A percentile compares a stretch with the other conserved stretches of the same genome.
Evolutionary conservation across 2,113 vertebrate genomes (phyloP).

Genomic region (Labeo rohita): DNA sequence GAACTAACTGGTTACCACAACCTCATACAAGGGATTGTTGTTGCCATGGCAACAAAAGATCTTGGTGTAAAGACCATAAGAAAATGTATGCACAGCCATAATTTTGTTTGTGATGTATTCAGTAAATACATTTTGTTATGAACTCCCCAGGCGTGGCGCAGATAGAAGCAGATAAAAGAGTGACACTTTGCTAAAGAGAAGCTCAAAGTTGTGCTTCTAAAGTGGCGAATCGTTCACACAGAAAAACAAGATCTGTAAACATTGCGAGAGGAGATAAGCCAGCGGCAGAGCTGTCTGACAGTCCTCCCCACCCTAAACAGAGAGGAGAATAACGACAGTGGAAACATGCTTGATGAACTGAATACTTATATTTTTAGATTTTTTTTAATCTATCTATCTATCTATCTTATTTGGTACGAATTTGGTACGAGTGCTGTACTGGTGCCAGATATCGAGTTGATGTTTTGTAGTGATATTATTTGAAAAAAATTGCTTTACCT

Average conservation of each 20-base stretch:
- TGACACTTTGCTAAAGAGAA: conserved; percentile 31
- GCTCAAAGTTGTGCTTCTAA: conserved; percentile 1
- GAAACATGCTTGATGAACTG: not conserved
- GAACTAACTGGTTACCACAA: conserved; percentile 44
- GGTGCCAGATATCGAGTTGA: not conserved
- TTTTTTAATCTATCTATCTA: not conserved
- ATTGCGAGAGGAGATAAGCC: conserved; percentile 35
- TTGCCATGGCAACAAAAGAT: conserved; percentile 79
- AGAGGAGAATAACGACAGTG: not conserved
- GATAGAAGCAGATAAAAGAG: conserved; percentile 28
- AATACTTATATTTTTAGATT: not conserved
- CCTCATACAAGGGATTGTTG: conserved; percentile 71
- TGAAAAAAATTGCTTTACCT: not conserved
- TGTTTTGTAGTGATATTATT: conserved; percentile 15
- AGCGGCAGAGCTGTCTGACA: conserved; percentile 4
- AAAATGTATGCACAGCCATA: conserved; percentile 32
- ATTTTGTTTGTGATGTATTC: not conserved
- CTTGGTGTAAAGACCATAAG: conserved; percentile 65
- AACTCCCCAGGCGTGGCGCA: not conserved
- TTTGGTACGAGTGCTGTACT: not conserved
- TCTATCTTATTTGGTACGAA: not conserved
- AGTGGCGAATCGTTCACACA: not conserved
- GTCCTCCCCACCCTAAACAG: conserved; percentile 34
- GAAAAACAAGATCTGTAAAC: conserved; percentile 27
- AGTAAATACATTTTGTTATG: not conserved